A percentile compares a stretch with the other conserved stretches of the same genome.
Evolutionary conservation across 35 echinoderm and acorn worm genomes (phyloP).

Genomic region (Apostichopus californicus): DNA sequence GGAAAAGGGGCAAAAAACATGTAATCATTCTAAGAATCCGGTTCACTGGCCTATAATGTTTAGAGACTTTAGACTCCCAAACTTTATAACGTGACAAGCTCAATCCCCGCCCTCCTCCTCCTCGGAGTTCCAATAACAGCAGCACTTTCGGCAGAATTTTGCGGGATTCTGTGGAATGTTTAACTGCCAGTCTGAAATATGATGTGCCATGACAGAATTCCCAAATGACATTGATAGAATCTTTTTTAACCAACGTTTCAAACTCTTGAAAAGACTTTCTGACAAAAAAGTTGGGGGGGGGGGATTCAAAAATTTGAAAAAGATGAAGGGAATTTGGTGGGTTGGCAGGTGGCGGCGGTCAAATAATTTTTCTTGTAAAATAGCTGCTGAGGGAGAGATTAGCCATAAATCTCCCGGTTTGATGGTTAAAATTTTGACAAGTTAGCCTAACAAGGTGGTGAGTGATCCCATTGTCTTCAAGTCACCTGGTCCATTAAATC

Average conservation of each 20-base stretch:
- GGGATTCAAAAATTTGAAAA: not conserved
- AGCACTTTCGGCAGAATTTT: not conserved
- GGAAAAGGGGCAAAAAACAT: not conserved
- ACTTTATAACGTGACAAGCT: not conserved
- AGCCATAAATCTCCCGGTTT: slow-evolving; percentile 37
- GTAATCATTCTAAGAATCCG: not conserved
- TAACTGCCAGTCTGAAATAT: slow-evolving; percentile 34
- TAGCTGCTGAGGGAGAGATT: slow-evolving; percentile 23
- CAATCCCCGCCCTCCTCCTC: not conserved
- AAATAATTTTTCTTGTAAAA: not conserved
- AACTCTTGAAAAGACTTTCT: not conserved
- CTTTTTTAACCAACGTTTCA: not conserved
- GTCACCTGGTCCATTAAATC: slow-evolving; percentile 45
- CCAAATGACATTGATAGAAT: slow-evolving; percentile 47
- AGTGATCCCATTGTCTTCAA: slow-evolving; percentile 51
- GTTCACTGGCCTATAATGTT: not conserved
- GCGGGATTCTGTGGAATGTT: slow-evolving; percentile 26
- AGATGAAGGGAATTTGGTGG: not conserved
- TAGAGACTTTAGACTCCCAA: not conserved
- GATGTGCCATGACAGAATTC: slow-evolving; percentile 20
- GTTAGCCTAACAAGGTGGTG: slow-evolving; percentile 55
- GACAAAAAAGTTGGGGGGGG: not conserved
- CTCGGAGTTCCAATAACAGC: not conserved
- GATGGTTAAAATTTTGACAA: slow-evolving; percentile 50
- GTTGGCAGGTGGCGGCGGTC: slow-evolving; percentile 45